phyloP scores from a whole-genome alignment of 2,888 invertebrate genomes.

The Allygus modestus region DNA sequence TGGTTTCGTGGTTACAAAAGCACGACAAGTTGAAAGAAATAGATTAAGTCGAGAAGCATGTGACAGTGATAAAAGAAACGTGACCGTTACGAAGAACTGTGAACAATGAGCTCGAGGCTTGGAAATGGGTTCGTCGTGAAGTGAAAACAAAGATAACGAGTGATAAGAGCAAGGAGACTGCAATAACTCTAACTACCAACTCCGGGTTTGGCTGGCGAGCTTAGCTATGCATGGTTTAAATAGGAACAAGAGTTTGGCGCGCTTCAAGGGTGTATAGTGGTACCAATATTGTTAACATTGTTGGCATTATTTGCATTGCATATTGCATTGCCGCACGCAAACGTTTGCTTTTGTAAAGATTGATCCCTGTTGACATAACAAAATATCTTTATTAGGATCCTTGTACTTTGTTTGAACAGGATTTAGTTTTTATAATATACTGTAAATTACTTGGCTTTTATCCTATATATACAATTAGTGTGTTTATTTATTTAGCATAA shows the following conservation, averaged over 20 bases:
- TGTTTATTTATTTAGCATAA: no score
- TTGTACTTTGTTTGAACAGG: no score
- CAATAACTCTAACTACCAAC: background rate
- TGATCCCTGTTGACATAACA: no score
- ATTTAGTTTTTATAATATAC: no score
- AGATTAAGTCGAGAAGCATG: background rate
- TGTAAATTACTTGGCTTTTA: no score
- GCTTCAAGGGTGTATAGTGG: background rate
- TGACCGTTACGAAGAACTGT: conserved; percentile 9
- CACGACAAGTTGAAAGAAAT: background rate
- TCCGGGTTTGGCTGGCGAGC: background rate
- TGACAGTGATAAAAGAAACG: background rate
- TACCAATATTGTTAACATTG: background rate
- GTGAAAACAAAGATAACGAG: background rate
- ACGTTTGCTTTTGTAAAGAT: no score
- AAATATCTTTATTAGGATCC: no score
- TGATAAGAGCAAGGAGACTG: background rate
- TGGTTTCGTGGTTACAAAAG: background rate
- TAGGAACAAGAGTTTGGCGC: background rate
- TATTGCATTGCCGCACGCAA: no score
- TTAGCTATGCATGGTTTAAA: background rate
- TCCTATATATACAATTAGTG: no score
- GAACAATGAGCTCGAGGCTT: background rate
- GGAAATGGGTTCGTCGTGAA: background rate
- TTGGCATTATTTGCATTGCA: background rate